Evolutionary conservation across 2,888 invertebrate species (phyloP), one percentile per base, ranked within the genome.

Genomic region (Limenitis camilla): DNA sequence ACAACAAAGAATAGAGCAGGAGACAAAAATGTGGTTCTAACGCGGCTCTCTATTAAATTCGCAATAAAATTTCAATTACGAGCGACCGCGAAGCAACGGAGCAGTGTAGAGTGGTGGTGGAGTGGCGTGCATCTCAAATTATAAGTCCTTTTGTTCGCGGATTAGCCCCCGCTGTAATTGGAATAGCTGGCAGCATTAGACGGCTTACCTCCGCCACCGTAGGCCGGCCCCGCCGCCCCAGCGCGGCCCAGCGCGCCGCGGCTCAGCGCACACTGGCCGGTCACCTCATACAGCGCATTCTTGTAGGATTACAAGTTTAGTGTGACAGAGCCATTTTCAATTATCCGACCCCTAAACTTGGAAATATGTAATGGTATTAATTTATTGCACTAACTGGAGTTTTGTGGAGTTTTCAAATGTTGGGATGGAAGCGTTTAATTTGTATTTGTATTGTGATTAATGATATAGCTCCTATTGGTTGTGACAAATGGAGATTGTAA

Each of bases 111-210:
- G 44, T 5, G 28, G 56, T 5, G 28, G 56, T 40, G 52, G 55
- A 47, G 48, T 50, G 47, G 55, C 54, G 57, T 56, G 61, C 60
- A 56, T 61, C 59, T 61, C 61, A 43, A 63, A 64, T 64, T 63
- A 64, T 65, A 62, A 61, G 65, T 47, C 47, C 61, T 53, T 64
- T 66, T 67, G 67, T 67, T 63, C 59, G 61, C 61, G 66, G 67
- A 66, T 67, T 67, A 67, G 66, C 66, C 53, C 55, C 59, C 55
- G 60, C 59, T 76, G 73, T 74, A 70, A 67, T 69, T 69, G 70
- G 66, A 68, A 72, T 69, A 73, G 71, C 75, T 73, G 69, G 69
- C 71, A 65, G 68, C 63, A 74, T 72, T 73, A 76, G 71, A 72
- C 68, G 66, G 63, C 69, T 72, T 71, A 71, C 71, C 69, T 72